Base-by-base conservation (phyloP, 1,140 invertebrate species). In the Drosophila sp. region DNA sequence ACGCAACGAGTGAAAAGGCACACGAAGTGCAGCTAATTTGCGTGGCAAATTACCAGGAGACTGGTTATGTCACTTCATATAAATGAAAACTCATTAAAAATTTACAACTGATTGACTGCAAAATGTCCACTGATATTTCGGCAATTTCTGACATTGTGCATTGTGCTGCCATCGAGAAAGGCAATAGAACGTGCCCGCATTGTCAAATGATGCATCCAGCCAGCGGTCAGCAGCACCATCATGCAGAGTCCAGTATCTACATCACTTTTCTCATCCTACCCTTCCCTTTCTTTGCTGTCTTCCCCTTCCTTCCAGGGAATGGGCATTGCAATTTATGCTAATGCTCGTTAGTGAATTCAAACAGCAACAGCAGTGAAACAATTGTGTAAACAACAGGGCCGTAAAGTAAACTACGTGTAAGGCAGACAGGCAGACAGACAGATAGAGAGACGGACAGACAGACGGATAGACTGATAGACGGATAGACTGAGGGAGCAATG, bases 1-100 rank as follows among this genome's bases (percentile, higher is more conserved):
- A 58, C 66, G 66, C 46, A 76, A 65, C 21, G 50, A 36, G 9
- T 9, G n/a, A 14, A 16, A 16, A 18, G 11, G 7, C 43, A 25
- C 25, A 50, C 21, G 14, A 46, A 46, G 65, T 50, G 64, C 43
- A 82, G 67, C 75, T 82, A 82, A 86, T 86, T 86, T 82, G 82
- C 77, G 83, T 79, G 72, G 83, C 82, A 82, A 86, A 86, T 86
- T 79, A 69, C 71, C 73, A 73, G 65, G 82, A 48, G 62, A 43
- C 53, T 53, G 29, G 56, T 56, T 40, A 69, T 69, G 80, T 40
- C 71, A 61, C 69, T 66, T 78, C 38, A 73, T 70, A 59, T 72
- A 71, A 89, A 89, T 87, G 82, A 89, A 89, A 89, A 87, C 82
- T 87, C 79, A 89, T 87, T 87, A 89, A 87, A 87, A 87, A 87